Evolutionary conservation across 1,140 invertebrate genomes (phyloP), one percentile per base, ranked within the genome.

Genomic region (Heliconius eleuchia): DNA sequence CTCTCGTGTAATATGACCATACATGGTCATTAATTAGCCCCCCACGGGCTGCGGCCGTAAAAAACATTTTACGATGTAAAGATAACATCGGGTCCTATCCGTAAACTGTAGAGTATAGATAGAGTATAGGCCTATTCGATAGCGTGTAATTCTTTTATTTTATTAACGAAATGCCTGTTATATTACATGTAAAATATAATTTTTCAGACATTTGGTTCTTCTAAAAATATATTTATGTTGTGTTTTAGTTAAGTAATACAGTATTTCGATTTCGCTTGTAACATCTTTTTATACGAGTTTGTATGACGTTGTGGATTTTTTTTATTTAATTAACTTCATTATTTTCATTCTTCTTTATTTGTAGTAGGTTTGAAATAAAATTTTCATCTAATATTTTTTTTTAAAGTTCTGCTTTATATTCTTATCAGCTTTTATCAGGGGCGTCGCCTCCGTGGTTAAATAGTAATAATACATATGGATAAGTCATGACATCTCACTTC

Each of bases 1-100:
- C 80, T 91, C 81, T 81, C 73, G 60, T 85, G 84, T 86, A 85
- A 87, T 85, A 89, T 85, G 85, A 81, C 55, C 75, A 13, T 80
- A 88, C 84, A 87, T 77, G 85, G 80, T 80, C 88, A 90, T 92
- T 92, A 92, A 92, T 92, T 92, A 91, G 79, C 87, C 88, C 84
- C 87, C 88, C 84, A 84, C 76, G 74, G 86, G 57, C 73, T 80
- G 57, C 74, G 83, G 77, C 83, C 84, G 82, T 88, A 88, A 87
- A 88, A 85, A 78, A 86, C 79, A 80, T 88, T 89, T 89, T 86
- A 90, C 83, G 82, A 42, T 73, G 23, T 39, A 74, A 30, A 77
- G 76, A 77, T 80, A 80, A 57, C 73, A 80, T 76, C 78, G 74
- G 42, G 18, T 46, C 50, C 50, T 52, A 52, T 52, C 18, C 5